phyloP scores from a whole-genome alignment of 2,113 vertebrate species.

The Amphiprion ocellaris region DNA sequence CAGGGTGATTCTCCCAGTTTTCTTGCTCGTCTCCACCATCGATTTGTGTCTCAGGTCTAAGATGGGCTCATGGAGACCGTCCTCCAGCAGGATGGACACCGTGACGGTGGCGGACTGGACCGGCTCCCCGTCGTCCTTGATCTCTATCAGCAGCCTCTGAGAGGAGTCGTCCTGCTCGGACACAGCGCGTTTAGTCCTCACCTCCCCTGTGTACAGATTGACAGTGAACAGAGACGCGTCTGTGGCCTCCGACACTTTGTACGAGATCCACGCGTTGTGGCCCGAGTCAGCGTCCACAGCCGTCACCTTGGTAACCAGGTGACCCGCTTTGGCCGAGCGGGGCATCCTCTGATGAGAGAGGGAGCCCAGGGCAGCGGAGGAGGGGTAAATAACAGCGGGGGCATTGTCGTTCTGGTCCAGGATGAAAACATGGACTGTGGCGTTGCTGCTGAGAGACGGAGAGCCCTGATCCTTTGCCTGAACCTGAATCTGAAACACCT shows the following conservation, averaged over 20 bases:
- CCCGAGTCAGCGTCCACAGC: slow-evolving; percentile 90
- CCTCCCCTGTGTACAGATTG: slow-evolving; percentile 88
- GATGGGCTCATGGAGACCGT: slow-evolving; percentile 73
- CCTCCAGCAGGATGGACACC: slow-evolving; percentile 75
- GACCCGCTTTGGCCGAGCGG: slow-evolving; percentile 85
- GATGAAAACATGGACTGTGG: slow-evolving; percentile 82
- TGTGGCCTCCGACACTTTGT: slow-evolving; percentile 86
- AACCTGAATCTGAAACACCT: slow-evolving; percentile 86
- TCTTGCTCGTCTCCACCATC: slow-evolving; percentile 50
- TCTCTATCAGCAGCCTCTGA: slow-evolving; percentile 88
- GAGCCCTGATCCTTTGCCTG: slow-evolving; percentile 87
- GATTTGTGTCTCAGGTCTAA: slow-evolving; percentile 66
- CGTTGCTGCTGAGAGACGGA: slow-evolving; percentile 84
- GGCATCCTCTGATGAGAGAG: slow-evolving; percentile 84
- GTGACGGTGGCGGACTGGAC: slow-evolving; percentile 88
- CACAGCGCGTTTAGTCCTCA: slow-evolving; percentile 87
- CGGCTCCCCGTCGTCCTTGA: slow-evolving; percentile 89
- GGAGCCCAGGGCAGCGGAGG: slow-evolving; percentile 71
- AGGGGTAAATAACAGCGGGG: slow-evolving; percentile 87
- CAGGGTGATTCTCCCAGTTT: slow-evolving; percentile 83
- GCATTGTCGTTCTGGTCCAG: slow-evolving; percentile 88
- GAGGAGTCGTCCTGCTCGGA: slow-evolving; percentile 84
- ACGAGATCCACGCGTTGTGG: slow-evolving; percentile 91
- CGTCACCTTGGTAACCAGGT: slow-evolving; percentile 91
- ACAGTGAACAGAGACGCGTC: slow-evolving; percentile 87